Percentiles rank a stretch among this genome's conserved stretches.
Conservation (phyloP, 1,140 invertebrate species). For the Hypothenemus hampei region DNA sequence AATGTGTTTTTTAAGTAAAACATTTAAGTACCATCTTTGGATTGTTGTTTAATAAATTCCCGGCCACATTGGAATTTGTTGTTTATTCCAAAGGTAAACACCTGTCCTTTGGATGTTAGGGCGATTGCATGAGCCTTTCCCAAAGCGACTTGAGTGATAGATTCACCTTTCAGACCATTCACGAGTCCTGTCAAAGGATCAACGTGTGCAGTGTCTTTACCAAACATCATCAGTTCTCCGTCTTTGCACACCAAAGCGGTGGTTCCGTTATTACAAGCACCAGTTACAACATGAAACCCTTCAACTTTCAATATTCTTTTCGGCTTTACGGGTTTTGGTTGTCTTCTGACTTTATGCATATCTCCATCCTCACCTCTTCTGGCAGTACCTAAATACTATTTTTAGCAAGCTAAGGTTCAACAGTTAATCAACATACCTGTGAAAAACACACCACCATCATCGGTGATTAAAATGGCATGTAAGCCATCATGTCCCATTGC, state of each 20-base stretch:
- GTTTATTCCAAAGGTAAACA: slow-evolving; percentile 96
- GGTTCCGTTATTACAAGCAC: slow-evolving; percentile 91
- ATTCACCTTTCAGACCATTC: slow-evolving; percentile 70
- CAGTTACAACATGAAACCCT: slow-evolving; percentile 72
- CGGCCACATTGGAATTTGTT: slow-evolving; percentile 97
- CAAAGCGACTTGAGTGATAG: slow-evolving; percentile 77
- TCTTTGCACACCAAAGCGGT: slow-evolving; percentile 86
- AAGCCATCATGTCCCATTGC: slow-evolving; percentile 90
- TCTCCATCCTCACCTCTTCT: slow-evolving; percentile 94
- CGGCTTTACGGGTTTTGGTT: slow-evolving; percentile 85
- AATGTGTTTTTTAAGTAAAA: not conserved
- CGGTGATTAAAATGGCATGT: slow-evolving; percentile 81
- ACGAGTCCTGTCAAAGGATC: slow-evolving; percentile 69
- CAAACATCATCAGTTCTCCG: slow-evolving; percentile 88
- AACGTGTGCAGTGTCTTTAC: slow-evolving; percentile 88
- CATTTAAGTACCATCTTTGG: slow-evolving; percentile 55
- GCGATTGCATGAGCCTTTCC: slow-evolving; percentile 94
- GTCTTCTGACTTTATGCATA: slow-evolving; percentile 72
- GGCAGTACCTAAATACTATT: slow-evolving; percentile 72
- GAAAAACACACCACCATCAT: slow-evolving; percentile 86
- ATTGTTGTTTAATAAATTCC: slow-evolving; percentile 64
- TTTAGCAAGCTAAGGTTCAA: not conserved
- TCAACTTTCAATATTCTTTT: slow-evolving; percentile 91
- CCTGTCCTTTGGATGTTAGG: slow-evolving; percentile 80
- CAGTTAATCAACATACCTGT: slow-evolving; percentile 48